Percentiles rank a stretch among this genome's conserved stretches.
phyloP scores from a whole-genome alignment of 2,888 invertebrate genomes.

The Myopa tessellatipennis region DNA sequence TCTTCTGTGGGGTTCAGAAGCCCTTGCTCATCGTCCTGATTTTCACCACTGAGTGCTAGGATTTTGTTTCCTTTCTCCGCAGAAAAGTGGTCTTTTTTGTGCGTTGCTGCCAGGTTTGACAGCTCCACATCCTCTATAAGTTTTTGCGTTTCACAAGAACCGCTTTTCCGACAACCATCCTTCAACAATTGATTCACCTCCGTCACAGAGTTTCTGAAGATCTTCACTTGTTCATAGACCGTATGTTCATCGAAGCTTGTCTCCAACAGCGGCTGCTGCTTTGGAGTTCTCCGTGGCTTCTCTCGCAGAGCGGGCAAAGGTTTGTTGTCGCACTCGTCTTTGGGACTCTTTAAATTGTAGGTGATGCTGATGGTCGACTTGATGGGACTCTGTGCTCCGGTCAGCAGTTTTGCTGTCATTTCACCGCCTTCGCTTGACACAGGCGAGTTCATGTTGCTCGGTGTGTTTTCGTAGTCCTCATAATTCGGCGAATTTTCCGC shows the following conservation, averaged over 20 bases:
- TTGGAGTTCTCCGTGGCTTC: conserved; percentile 50
- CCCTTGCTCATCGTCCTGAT: conserved; percentile 4
- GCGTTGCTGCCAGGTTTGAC: conserved; percentile 19
- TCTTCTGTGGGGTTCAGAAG: conserved; percentile 33
- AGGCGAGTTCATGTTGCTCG: conserved; percentile 61
- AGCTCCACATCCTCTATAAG: conserved; percentile 50
- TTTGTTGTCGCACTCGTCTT: conserved; percentile 62
- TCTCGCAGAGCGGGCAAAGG: conserved; percentile 60
- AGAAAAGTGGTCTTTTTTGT: conserved; percentile 19
- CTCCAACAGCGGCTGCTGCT: conserved; percentile 72
- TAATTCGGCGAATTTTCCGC: conserved; percentile 66
- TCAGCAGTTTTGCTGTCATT: conserved; percentile 47
- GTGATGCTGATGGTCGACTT: conserved; percentile 80
- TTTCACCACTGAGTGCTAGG: background rate
- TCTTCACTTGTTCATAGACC: conserved; percentile 82
- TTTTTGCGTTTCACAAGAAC: conserved; percentile 49
- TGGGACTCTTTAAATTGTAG: conserved; percentile 74
- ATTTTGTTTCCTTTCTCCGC: background rate
- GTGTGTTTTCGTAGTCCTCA: conserved; percentile 64
- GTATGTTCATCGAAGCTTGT: conserved; percentile 71
- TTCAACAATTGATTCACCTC: conserved; percentile 77
- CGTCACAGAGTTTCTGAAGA: conserved; percentile 78
- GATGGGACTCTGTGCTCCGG: conserved; percentile 69
- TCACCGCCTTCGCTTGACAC: conserved; percentile 48
- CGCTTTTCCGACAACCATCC: conserved; percentile 48